Conservation (phyloP, 1,140 invertebrate species). For the Eueides isabella region DNA sequence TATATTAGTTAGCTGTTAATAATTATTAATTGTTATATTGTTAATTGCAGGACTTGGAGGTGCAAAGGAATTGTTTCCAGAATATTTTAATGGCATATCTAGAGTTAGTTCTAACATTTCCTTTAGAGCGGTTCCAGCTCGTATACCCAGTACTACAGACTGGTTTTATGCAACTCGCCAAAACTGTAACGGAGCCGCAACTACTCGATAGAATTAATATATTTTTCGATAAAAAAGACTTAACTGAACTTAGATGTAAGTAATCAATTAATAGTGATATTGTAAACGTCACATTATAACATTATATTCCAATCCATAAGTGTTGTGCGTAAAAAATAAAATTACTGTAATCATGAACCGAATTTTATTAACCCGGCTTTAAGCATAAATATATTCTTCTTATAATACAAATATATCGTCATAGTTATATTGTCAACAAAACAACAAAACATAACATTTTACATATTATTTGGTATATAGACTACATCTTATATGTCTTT, state of each 20-base stretch:
- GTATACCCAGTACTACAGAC: constrained; percentile 80
- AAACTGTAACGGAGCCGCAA: constrained; percentile 80
- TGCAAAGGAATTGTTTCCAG: constrained; percentile 82
- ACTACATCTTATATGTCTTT: constrained; percentile 63
- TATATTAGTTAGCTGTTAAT: background rate
- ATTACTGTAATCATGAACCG: constrained; percentile 53
- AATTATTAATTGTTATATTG: background rate
- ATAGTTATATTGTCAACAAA: constrained; percentile 63
- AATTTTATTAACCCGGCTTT: constrained; percentile 60
- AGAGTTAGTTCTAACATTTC: constrained; percentile 82
- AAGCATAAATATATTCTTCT: constrained; percentile 58
- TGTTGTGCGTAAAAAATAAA: constrained; percentile 74
- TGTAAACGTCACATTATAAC: constrained; percentile 55
- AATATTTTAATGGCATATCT: constrained; percentile 84
- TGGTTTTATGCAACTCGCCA: constrained; percentile 82
- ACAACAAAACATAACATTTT: constrained; percentile 64
- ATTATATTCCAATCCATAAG: constrained; percentile 65
- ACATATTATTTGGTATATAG: constrained; percentile 74
- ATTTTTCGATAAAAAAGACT: constrained; percentile 78
- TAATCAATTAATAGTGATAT: constrained; percentile 63
- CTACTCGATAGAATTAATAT: constrained; percentile 76
- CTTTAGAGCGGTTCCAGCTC: constrained; percentile 80
- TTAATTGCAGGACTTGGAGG: constrained; percentile 79
- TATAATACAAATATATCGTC: constrained; percentile 49
- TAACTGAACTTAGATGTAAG: constrained; percentile 69